Evolutionary conservation across 2,113 vertebrate species (phyloP), one percentile per base, ranked within the genome.

Genomic region (Anarhynchus alexandrinus): DNA sequence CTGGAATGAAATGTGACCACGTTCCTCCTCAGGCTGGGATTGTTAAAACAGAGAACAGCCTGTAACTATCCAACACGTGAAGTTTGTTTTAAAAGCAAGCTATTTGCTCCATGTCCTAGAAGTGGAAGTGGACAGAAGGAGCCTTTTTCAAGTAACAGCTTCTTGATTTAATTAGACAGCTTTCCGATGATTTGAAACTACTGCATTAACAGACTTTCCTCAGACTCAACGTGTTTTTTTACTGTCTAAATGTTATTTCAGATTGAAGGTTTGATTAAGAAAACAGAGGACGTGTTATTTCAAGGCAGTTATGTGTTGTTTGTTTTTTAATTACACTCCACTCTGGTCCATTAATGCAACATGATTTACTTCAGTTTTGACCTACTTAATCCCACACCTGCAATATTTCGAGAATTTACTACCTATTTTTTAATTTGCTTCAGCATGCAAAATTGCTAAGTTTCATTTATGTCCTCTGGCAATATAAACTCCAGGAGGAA

Each of bases 211-310:
- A 90, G 59, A 86, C 57, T 71, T 90, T 26, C 61, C 70, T 78
- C 78, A 97, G 93, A 80, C 66, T 82, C 51, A 40, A 69, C 1
- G 10, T 77, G 91, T 76, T 72, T 88, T 90, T 94, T 97, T 83
- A 92, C 78, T 83, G 59, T 89, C 69, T 96, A 95, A 96, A 94
- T 85, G 67, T 91, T 97, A 90, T 94, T 95, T 96, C 86, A 97
- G 89, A 92, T 95, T 96, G 88, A 87, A 77, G 95, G 83, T 84
- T 83, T 95, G 97, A 97, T 96, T 96, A 95, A 94, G 87, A 96
- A 96, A 97, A 97, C 94, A 98, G 96, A 92, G 67, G 81, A 73
- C 15, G 6, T 95, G 88, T 96, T 98, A 96, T 96, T 97, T 92
- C 94, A 93, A 90, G 86, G 71, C 82, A 94, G 86, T 76, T 94